A percentile compares a stretch with the other conserved stretches of the same genome.
These are phyloP conservation scores for Conger conger DNA, from an alignment of 2,113 vertebrate species.

Conservation along the genomic window DNA sequence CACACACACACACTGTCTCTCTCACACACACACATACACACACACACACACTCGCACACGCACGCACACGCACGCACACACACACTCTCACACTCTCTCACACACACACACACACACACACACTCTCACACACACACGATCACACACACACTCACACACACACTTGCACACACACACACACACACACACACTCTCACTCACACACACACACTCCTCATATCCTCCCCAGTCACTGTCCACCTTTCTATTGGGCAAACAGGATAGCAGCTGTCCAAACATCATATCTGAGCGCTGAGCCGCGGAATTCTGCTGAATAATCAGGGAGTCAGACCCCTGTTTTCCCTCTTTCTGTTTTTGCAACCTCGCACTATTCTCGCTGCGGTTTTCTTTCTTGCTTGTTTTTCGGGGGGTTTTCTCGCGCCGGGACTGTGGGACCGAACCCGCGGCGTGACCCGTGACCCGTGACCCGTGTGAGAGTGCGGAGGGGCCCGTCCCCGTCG, in stretches of 20 bases:
- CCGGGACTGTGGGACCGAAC: not conserved
- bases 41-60: no score
- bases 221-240: not conserved
- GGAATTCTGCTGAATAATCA: constrained; percentile 13
- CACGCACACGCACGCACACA: no score
- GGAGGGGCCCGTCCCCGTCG: not conserved
- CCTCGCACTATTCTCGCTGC: not conserved
- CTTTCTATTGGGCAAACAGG: constrained; percentile 16
- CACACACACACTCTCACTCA: not conserved
- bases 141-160: no score
- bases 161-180: no score
- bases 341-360: not conserved
- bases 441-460: not conserved
- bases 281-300: not conserved
- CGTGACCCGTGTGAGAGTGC: not conserved
- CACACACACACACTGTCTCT: not conserved
- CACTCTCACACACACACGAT: no score
- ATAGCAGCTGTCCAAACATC: constrained; percentile 32
- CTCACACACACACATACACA: no score
- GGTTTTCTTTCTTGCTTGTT: not conserved
- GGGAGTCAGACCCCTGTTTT: not conserved
- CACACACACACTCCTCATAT: constrained; percentile 21
- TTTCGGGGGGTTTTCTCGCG: no score
- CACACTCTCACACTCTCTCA: no score
- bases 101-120: no score